A percentile compares a stretch with the other conserved stretches of the same genome.
Conservation (phyloP, 2,888 invertebrate species). For the Leucoma salicis region DNA sequence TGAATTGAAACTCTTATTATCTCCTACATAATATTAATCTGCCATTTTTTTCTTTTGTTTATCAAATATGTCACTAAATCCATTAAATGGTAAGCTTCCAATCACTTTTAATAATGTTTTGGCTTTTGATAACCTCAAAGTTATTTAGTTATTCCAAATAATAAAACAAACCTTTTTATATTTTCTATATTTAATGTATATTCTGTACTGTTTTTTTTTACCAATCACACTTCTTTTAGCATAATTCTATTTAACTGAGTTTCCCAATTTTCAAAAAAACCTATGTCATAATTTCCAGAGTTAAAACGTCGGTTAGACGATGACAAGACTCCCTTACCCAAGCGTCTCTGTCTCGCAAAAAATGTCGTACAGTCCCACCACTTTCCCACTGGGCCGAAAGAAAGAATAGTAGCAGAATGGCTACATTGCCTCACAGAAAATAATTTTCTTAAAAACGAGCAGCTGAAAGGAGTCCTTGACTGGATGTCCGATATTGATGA, state of each 20-base stretch:
- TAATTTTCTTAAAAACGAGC: constrained; percentile 48
- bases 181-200: too few species aligned
- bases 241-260: background rate
- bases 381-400: constrained; percentile 73
- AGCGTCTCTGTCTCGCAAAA: constrained; percentile 78
- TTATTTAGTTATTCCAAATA: too few species aligned
- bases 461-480: constrained; percentile 54
- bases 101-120: background rate
- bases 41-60: too few species aligned
- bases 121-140: constrained; percentile 38
- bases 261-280: too few species aligned
- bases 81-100: constrained; percentile 59
- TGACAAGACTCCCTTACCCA: constrained; percentile 63
- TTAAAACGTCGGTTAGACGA: constrained; percentile 70
- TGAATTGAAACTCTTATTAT: too few species aligned
- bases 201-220: too few species aligned
- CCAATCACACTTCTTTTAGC: constrained; percentile 1
- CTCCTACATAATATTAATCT: too few species aligned
- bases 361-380: constrained; percentile 74
- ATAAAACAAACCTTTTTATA: too few species aligned
- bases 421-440: constrained; percentile 50
- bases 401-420: constrained; percentile 77
- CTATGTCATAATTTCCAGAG: constrained; percentile 71
- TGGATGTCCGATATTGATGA: constrained; percentile 59
- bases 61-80: constrained; percentile 58